Evolutionary conservation across 2,797 vertebrate genomes (phyloP), one percentile per base, ranked within the genome.

Genomic region (Ctenosaura bakeri): DNA sequence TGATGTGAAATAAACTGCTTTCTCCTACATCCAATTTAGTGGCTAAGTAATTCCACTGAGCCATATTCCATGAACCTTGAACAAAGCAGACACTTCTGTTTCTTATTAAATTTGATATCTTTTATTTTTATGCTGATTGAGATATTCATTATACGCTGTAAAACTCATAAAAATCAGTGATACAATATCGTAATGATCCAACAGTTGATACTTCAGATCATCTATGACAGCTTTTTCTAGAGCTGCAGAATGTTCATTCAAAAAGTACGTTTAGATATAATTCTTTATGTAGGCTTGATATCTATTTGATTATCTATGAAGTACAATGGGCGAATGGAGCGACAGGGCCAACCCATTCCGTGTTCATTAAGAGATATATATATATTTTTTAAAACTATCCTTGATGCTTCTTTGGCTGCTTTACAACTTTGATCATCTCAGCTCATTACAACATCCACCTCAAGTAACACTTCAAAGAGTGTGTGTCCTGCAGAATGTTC

Each of bases 391-490:
- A 5, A 20, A 14, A 93, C 92, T 93, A 91, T 93, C 94, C 95
- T 91, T 94, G 94, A 95, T 92, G 93, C 73, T 93, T 94, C 91
- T 94, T 91, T 78, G 95, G 93, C 95, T 95, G 95, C 93, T 95
- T 89, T 92, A 91, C 92, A 94, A 95, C 96, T 97, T 96, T 96
- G 92, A 96, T 96, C 95, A 95, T 89, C 91, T 95, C 94, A 95
- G 87, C 89, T 93, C 94, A 95, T 93, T 95, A 97, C 88, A 95
- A 87, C 94, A 96, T 89, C 94, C 89, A 96, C 88, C 92, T 96
- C 89, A 0, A 95, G 91, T 95, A 94, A 94, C 91, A 95, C 96
- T 93, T 94, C 95, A 92, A 96, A 96, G 90, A 95, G 93, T 86
- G 83, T 90, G 83, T 79, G 93, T 94, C 77, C 56, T 62, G 88